These are phyloP conservation scores for Polydrusus cervinus DNA, from an alignment of 2,888 invertebrate genomes.

Conservation along the genomic window DNA sequence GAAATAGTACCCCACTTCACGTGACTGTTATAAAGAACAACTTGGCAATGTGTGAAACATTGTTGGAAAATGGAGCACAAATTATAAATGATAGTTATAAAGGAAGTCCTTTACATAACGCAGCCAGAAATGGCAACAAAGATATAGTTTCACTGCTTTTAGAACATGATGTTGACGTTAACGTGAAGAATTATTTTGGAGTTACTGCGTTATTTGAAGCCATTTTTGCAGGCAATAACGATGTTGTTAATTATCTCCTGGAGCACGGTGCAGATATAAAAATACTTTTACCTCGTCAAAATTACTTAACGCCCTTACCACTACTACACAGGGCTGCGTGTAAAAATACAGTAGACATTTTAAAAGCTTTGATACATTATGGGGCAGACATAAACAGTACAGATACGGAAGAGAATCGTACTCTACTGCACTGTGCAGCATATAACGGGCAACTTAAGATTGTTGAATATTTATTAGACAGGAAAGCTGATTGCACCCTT, in stretches of 20 bases:
- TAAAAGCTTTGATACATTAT: slow-evolving; percentile 7
- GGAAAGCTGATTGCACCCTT: not conserved
- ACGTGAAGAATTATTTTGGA: not conserved
- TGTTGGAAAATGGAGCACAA: no score
- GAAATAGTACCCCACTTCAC: not conserved
- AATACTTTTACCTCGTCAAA: not conserved
- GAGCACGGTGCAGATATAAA: not conserved
- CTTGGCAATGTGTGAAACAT: no score
- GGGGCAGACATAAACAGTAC: slow-evolving; percentile 52
- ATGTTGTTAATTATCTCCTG: not conserved
- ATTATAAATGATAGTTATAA: not conserved
- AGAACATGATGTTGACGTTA: not conserved
- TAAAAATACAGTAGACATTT: not conserved
- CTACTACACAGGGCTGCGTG: not conserved
- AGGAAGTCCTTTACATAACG: not conserved
- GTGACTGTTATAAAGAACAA: no score
- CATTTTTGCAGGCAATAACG: not conserved
- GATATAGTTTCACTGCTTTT: not conserved
- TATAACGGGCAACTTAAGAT: not conserved
- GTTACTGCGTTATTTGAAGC: not conserved
- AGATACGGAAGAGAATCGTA: slow-evolving; percentile 60
- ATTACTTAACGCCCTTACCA: no score
- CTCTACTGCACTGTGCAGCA: not conserved
- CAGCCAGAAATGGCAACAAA: not conserved
- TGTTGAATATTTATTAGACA: not conserved